These are phyloP conservation scores for Clunio marinus DNA, from an alignment of 2,888 invertebrate genomes.

Conservation along the genomic window DNA sequence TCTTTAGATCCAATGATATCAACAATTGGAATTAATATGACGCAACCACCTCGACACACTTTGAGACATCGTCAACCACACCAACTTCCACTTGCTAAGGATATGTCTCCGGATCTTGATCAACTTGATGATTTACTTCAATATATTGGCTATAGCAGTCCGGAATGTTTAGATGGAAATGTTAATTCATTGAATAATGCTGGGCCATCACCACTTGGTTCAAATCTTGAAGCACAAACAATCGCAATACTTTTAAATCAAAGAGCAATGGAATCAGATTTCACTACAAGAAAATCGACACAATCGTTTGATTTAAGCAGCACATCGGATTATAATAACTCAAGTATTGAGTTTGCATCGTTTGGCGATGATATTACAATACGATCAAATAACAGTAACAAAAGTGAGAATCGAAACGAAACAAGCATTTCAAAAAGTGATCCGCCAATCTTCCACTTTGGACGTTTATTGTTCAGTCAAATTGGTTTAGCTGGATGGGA, in stretches of 20 bases:
- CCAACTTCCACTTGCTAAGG: conserved; percentile 73
- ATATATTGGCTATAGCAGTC: conserved; percentile 87
- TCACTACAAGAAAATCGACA: conserved; percentile 52
- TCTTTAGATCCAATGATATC: conserved; percentile 48
- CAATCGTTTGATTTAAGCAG: not conserved
- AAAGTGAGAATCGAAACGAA: conserved; percentile 37
- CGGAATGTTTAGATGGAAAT: conserved; percentile 69
- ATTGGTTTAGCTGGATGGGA: conserved; percentile 88
- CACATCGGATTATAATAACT: conserved; percentile 1
- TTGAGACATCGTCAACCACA: conserved; percentile 68
- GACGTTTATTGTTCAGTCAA: conserved; percentile 85
- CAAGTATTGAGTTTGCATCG: conserved; percentile 30
- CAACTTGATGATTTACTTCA: conserved; percentile 86
- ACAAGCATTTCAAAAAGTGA: conserved; percentile 49
- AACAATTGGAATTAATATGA: conserved; percentile 54
- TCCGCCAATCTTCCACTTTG: conserved; percentile 70
- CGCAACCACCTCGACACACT: conserved; percentile 62
- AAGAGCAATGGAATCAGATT: conserved; percentile 76
- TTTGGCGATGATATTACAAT: conserved; percentile 30
- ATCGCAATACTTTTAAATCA: conserved; percentile 82
- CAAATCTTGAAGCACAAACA: conserved; percentile 76
- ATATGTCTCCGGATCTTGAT: conserved; percentile 81
- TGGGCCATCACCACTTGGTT: conserved; percentile 67
- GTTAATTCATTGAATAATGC: conserved; percentile 75
- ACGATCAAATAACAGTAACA: conserved; percentile 6